phyloP scores from a whole-genome alignment of 1,140 invertebrate genomes.

The Condylostylus longicornis region DNA sequence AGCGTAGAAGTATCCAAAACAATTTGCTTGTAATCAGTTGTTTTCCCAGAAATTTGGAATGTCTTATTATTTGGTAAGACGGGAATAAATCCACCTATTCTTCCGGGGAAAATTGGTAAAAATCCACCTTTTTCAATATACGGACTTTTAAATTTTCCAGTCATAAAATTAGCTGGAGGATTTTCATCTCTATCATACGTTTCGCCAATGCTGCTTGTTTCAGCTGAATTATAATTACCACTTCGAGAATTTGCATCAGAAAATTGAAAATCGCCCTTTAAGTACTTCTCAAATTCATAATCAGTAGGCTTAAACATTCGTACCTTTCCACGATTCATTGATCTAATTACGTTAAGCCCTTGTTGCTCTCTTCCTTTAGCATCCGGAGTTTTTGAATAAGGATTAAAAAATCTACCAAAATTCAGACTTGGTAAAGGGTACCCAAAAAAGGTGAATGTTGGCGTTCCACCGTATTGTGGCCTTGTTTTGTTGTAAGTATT shows the following conservation, averaged over 20 bases:
- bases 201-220: conserved; percentile 26
- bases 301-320: conserved; percentile 30
- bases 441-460: conserved; percentile 64
- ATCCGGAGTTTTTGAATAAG: conserved; percentile 17
- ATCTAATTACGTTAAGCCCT: neutral
- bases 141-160: conserved; percentile 39
- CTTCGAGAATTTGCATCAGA: conserved; percentile 12
- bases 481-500: conserved; percentile 36
- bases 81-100: conserved; percentile 52
- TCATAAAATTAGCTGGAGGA: too few species aligned
- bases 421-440: conserved; percentile 56
- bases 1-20: neutral
- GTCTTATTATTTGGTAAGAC: conserved; percentile 6
- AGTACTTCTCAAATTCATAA: conserved; percentile 29
- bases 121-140: conserved; percentile 57
- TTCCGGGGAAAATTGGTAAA: conserved; percentile 48
- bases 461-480: conserved; percentile 20
- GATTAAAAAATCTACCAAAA: conserved; percentile 25
- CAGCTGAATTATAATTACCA: conserved; percentile 29
- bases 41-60: neutral
- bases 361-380: conserved; percentile 21
- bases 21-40: neutral
- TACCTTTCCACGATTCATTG: conserved; percentile 20
- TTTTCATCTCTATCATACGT: too few species aligned
- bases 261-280: conserved; percentile 12